Base-by-base conservation (phyloP, 2,888 invertebrate species). In the Drosophila cracens region DNA sequence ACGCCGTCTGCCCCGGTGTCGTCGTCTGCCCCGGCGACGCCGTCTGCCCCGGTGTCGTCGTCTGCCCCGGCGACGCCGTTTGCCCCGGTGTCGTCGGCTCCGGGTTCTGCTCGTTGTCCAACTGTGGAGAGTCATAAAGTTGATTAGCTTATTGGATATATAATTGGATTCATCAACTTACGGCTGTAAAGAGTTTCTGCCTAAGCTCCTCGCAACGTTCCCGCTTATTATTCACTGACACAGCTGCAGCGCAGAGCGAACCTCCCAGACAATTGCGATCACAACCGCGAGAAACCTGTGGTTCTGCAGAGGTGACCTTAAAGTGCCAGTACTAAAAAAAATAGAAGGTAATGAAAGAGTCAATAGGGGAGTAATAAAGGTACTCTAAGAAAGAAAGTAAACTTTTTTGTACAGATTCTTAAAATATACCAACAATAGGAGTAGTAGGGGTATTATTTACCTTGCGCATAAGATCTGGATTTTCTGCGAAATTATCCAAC, bases 401-500 rank as follows among this genome's bases (percentile, higher is more conserved):
- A 8, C 3, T 0, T n/a, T 10, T 10, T 4, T n/a, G 4, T n/a
- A n/a, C n/a, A 40, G 4, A 11, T n/a, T 40, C 1, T n/a, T 11
- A n/a, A 40, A 1, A 21, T 40, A 11, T 21, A n/a, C 4, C 10
- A n/a, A 21, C 10, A n/a, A 4, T 11, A 25, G 0, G 1, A 53
- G 8, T 4, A 25, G 29, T 5, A 13, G 0, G 4, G 21, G 6
- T 11, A 16, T 4, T n/a, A 4, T 8, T 31, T 58, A 92, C 92
- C 86, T 90, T 91, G 53, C 87, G 78, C 52, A 92, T 72, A n/a
- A 91, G 60, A 0, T 57, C 57, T 0, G 89, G 91, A 5, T 87
- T 74, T 25, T 81, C 83, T 0, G 92, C 94, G 94, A 96, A 95
- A 57, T 93, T 91, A 10, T 94, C 88, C 0, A 96, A 93, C 66